A percentile compares a stretch with the other conserved stretches of the same genome.
Evolutionary conservation across 2,797 vertebrate genomes (phyloP).

Genomic region (Macroramphosus scolopax): DNA sequence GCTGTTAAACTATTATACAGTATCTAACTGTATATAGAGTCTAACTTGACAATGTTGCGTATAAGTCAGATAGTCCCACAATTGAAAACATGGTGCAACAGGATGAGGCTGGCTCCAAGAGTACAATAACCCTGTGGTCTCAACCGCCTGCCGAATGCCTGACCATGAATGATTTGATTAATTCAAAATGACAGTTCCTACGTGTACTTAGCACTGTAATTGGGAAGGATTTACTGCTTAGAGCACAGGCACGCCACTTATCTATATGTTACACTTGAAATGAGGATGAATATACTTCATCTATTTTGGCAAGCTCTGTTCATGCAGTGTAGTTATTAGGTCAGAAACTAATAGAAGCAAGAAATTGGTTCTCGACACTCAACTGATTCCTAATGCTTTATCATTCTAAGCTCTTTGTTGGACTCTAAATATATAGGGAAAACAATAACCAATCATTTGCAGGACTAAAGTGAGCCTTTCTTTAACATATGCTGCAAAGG

Average conservation of each 20-base stretch:
- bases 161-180: conserved; percentile 19
- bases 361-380: conserved; percentile 13
- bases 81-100: conserved; percentile 26
- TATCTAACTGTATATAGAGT: conserved; percentile 10
- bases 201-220: conserved; percentile 22
- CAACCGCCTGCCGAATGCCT: no score
- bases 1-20: conserved; percentile 15
- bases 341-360: conserved; percentile 23
- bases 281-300: conserved; percentile 13
- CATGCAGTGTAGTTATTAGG: conserved; percentile 40
- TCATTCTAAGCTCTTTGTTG: conserved; percentile 23
- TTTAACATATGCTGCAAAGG: no score
- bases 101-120: conserved; percentile 7
- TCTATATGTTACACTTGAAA: conserved; percentile 29
- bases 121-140: conserved; percentile 3
- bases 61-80: conserved; percentile 4
- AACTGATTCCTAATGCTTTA: conserved; percentile 16
- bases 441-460: conserved; percentile 9
- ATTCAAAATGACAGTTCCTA: conserved; percentile 18
- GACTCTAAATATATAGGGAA: conserved; percentile 16
- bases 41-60: conserved; percentile 12
- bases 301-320: conserved; percentile 24
- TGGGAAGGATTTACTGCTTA: conserved; percentile 42
- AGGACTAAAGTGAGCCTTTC: no score
- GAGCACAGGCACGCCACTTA: conserved; percentile 45